Evolutionary conservation across 2,113 vertebrate genomes (phyloP).

Genomic region (Carettochelys insculpta): DNA sequence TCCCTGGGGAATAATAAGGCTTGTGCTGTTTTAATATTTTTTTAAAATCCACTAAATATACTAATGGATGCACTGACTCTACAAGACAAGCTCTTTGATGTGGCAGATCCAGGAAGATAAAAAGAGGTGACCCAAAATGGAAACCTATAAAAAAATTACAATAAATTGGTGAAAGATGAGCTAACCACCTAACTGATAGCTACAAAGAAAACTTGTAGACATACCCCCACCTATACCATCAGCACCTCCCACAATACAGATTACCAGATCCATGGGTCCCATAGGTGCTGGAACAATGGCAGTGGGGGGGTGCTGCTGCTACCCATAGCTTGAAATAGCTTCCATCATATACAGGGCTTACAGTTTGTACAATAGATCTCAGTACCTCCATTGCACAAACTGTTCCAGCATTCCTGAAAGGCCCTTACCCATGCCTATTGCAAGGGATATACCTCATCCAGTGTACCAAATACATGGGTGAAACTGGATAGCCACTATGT

Average conservation of each 20-base stretch:
- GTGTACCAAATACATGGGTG: background rate
- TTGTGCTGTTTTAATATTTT: no score
- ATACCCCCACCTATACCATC: background rate
- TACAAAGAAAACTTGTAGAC: background rate
- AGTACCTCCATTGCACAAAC: no score
- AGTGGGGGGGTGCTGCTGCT: no score
- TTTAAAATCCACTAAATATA: background rate
- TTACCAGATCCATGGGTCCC: background rate
- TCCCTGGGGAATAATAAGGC: no score
- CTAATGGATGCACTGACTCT: background rate
- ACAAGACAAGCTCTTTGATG: background rate
- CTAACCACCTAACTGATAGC: background rate
- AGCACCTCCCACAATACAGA: background rate
- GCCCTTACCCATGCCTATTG: background rate
- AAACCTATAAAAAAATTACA: background rate
- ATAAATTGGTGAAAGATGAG: background rate
- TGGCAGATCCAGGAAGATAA: accelerated
- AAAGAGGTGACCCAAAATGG: background rate
- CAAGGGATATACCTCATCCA: background rate
- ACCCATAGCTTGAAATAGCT: no score
- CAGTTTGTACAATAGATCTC: no score
- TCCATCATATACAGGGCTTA: no score
- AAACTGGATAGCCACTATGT: background rate
- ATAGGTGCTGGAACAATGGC: no score
- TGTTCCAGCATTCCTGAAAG: no score